A percentile compares a stretch with the other conserved stretches of the same genome.
phyloP scores from a whole-genome alignment of 1,140 invertebrate genomes.

The Cepaea nemoralis region DNA sequence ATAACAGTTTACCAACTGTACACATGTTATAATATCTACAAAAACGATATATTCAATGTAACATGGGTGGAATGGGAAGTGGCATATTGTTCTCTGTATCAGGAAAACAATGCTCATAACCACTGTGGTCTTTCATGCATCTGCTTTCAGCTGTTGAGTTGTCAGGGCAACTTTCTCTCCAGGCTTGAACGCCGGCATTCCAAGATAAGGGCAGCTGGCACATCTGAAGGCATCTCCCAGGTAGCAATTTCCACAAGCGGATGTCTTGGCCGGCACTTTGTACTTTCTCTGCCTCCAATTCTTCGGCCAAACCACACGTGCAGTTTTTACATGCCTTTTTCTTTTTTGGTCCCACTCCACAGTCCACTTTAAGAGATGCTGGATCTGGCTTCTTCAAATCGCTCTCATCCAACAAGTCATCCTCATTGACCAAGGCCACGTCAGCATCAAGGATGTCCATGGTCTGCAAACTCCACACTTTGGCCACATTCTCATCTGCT shows the following conservation, averaged over 20 bases:
- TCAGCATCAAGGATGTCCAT: slow-evolving; percentile 78
- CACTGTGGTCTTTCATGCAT: slow-evolving; percentile 72
- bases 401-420: slow-evolving; percentile 88
- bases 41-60: too few species aligned
- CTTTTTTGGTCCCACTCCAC: slow-evolving; percentile 82
- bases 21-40: too few species aligned
- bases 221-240: slow-evolving; percentile 99
- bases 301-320: slow-evolving; percentile 95
- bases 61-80: too few species aligned
- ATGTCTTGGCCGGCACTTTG: slow-evolving; percentile 77
- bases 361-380: slow-evolving; percentile 84
- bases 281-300: slow-evolving; percentile 79
- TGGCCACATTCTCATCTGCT: slow-evolving; percentile 60
- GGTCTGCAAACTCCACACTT: slow-evolving; percentile 79
- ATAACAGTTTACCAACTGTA: too few species aligned
- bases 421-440: slow-evolving; percentile 87
- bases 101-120: too few species aligned
- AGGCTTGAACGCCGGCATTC: slow-evolving; percentile 98
- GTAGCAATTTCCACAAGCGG: slow-evolving; percentile 98
- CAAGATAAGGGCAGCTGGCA: slow-evolving; percentile 94
- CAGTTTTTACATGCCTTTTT: slow-evolving; percentile 98
- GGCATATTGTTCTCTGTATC: too few species aligned
- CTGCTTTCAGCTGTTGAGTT: slow-evolving; percentile 81
- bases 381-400: slow-evolving; percentile 89
- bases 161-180: slow-evolving; percentile 92